A percentile compares a stretch with the other conserved stretches of the same genome.
phyloP scores from a whole-genome alignment of 37 sponge, comb jelly and placozoan species.

The Cliona cf. orientalis region DNA sequence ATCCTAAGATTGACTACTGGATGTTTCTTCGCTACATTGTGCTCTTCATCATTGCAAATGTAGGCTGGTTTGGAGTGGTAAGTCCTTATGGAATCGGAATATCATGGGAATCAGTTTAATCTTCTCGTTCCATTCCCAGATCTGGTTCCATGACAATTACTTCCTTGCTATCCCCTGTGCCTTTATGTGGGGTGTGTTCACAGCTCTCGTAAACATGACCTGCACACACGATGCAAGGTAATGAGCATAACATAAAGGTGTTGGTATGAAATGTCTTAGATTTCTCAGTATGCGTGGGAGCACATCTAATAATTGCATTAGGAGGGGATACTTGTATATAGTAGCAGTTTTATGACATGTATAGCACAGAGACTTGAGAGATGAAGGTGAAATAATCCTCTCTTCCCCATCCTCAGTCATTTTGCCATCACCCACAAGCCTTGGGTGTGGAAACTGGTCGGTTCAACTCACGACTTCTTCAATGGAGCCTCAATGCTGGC shows the following conservation, averaged over 20 bases:
- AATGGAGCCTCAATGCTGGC: conserved; percentile 80
- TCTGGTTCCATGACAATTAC: conserved; percentile 65
- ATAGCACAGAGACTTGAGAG: no score
- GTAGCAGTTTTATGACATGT: no score
- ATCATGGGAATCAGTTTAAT: no score
- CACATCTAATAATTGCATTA: no score
- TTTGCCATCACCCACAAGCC: conserved; percentile 96
- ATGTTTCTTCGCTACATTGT: conserved; percentile 85
- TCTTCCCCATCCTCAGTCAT: no score
- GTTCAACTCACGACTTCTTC: conserved; percentile 79
- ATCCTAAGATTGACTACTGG: conserved; percentile 88
- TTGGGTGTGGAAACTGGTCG: conserved; percentile 91
- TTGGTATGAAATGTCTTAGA: no score
- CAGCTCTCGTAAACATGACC: conserved; percentile 87
- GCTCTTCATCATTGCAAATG: conserved; percentile 54
- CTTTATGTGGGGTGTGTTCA: conserved; percentile 69
- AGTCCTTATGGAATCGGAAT: no score
- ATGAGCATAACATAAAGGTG: no score
- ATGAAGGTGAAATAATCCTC: no score
- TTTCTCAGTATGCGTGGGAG: no score
- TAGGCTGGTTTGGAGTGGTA: conserved; percentile 56
- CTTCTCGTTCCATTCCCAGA: conserved; percentile 29
- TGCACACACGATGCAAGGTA: conserved; percentile 94
- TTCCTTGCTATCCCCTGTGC: conserved; percentile 39
- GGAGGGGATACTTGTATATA: no score